Evolutionary conservation across 2,797 vertebrate genomes (phyloP).

Genomic region (Lithobates sylvaticus): DNA sequence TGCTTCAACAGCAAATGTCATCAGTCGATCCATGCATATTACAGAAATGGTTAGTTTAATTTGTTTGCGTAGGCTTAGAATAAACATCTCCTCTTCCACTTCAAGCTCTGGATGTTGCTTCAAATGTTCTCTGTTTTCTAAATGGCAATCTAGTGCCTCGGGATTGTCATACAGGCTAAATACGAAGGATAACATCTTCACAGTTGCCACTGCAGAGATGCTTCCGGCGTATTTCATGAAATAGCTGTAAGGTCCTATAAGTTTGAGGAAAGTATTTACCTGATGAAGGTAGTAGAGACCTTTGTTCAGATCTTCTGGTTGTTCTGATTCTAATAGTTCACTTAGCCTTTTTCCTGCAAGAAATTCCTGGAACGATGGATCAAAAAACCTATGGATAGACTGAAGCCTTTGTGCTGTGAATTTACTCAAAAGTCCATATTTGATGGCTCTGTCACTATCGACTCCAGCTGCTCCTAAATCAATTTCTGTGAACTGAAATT

Average conservation of each 20-base stretch:
- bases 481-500: constrained; percentile 65
- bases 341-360: constrained; percentile 66
- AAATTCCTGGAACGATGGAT: constrained; percentile 68
- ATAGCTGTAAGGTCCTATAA: constrained; percentile 26
- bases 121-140: constrained; percentile 17
- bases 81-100: background rate
- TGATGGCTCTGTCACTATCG: constrained; percentile 59
- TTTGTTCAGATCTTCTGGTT: constrained; percentile 45
- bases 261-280: constrained; percentile 65
- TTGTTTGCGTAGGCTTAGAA: background rate
- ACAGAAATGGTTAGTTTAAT: background rate
- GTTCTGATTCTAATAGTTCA: constrained; percentile 64
- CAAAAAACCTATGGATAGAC: constrained; percentile 66
- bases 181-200: constrained; percentile 65
- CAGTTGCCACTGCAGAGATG: constrained; percentile 61
- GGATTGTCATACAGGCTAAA: constrained; percentile 61
- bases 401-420: constrained; percentile 69
- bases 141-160: constrained; percentile 51
- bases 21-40: background rate
- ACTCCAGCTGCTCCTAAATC: constrained; percentile 64
- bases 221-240: constrained; percentile 59
- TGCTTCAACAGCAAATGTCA: constrained; percentile 15
- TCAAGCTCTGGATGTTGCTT: constrained; percentile 45
- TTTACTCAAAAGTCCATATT: constrained; percentile 67
- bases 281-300: constrained; percentile 67